Evolutionary conservation across 2,113 vertebrate genomes (phyloP).

Genomic region (Syrmaticus mikado): DNA sequence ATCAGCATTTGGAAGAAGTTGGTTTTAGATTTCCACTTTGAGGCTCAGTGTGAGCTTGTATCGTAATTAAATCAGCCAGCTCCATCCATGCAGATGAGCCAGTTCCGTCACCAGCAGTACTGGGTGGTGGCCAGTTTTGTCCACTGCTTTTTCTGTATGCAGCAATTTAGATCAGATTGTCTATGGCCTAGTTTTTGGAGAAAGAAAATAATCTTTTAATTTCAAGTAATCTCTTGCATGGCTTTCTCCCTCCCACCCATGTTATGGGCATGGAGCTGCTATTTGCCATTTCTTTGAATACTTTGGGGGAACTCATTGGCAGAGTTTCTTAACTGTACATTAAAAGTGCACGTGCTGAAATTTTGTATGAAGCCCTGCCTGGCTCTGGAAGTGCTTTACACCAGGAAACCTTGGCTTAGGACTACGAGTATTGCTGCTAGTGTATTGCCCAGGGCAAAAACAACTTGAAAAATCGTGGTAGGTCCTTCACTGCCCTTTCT

Average conservation of each 20-base stretch:
- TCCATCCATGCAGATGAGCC: not conserved
- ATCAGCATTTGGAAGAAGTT: not conserved
- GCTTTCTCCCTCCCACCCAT: fast-evolving
- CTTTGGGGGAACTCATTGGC: not conserved
- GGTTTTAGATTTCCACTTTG: not conserved
- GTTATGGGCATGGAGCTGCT: not conserved
- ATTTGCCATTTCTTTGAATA: not conserved
- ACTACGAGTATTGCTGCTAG: not conserved
- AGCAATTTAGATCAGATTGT: not conserved
- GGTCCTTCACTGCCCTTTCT: not conserved
- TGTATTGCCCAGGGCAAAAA: not conserved
- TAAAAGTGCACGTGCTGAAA: not conserved
- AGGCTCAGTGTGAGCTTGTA: not conserved
- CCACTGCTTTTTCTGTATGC: not conserved
- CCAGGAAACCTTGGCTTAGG: not conserved
- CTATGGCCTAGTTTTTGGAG: not conserved
- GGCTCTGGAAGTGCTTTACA: not conserved
- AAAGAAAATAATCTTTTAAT: not conserved
- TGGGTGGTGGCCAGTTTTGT: not conserved
- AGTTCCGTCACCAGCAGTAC: fast-evolving
- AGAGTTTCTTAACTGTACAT: fast-evolving
- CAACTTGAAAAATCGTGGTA: not conserved
- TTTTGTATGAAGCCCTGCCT: fast-evolving
- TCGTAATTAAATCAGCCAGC: not conserved
- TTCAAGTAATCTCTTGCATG: not conserved